These are phyloP conservation scores for Macquaria australasica DNA, from an alignment of 2,113 vertebrate genomes.

Conservation along the genomic window DNA sequence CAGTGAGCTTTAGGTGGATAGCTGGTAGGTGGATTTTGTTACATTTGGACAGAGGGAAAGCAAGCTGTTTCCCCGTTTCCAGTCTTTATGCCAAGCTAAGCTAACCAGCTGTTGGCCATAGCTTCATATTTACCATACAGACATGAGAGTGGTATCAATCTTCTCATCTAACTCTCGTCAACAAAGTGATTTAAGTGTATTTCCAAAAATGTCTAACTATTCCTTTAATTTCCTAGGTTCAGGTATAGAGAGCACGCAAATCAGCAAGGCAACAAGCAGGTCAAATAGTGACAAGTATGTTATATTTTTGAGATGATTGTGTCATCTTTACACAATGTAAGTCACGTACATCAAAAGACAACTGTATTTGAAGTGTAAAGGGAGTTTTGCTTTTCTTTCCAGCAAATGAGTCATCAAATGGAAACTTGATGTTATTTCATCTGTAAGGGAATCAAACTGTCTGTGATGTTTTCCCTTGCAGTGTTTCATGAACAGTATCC, in stretches of 20 bases:
- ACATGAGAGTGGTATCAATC: neutral
- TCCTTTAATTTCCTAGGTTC: neutral
- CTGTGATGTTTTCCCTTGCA: constrained; percentile 71
- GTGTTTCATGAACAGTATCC: constrained; percentile 99
- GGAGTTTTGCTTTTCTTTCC: neutral
- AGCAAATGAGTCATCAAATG: neutral
- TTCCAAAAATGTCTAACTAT: neutral
- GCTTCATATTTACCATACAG: neutral
- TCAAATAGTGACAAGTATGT: neutral
- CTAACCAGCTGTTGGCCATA: neutral
- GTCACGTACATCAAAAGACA: neutral
- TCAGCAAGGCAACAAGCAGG: too few species aligned
- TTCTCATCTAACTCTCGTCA: neutral
- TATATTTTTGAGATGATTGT: neutral
- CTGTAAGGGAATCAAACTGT: neutral
- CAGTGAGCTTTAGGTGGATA: too few species aligned
- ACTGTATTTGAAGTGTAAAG: neutral
- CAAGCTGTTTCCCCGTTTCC: neutral
- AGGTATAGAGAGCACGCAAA: neutral
- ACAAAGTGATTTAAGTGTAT: neutral
- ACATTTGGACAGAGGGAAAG: neutral
- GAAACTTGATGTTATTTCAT: neutral
- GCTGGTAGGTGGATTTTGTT: neutral
- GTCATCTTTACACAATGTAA: neutral
- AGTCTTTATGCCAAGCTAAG: neutral